phyloP scores from a whole-genome alignment of 2,888 invertebrate species.

The Nudaria mundana region DNA sequence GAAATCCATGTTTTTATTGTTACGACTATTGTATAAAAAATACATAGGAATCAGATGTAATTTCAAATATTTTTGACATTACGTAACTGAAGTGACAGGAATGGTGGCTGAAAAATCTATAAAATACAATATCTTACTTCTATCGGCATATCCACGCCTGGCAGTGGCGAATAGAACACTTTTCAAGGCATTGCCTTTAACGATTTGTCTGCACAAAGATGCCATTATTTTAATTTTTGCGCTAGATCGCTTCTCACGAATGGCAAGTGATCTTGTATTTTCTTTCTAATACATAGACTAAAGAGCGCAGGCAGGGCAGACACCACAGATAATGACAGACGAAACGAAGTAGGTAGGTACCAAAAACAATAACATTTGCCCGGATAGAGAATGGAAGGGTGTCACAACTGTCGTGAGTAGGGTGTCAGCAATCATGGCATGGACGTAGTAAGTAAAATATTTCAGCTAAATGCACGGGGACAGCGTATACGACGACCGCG shows the following conservation, averaged over 20 bases:
- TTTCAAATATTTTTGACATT: slow-evolving; percentile 62
- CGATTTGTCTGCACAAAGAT: slow-evolving; percentile 87
- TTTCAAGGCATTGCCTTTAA: slow-evolving; percentile 83
- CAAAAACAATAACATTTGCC: too few species aligned
- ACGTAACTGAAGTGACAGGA: slow-evolving; percentile 75
- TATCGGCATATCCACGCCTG: slow-evolving; percentile 82
- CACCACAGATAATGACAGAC: too few species aligned
- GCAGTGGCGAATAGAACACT: slow-evolving; percentile 83
- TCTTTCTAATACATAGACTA: slow-evolving; percentile 29
- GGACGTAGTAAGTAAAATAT: too few species aligned
- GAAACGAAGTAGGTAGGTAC: too few species aligned
- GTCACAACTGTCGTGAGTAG: too few species aligned
- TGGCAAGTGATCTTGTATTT: slow-evolving; percentile 59
- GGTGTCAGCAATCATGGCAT: too few species aligned
- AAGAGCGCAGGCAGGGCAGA: too few species aligned
- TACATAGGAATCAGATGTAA: slow-evolving; percentile 5
- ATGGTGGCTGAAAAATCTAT: slow-evolving; percentile 34
- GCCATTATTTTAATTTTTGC: slow-evolving; percentile 83
- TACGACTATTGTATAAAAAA: not conserved
- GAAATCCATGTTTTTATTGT: not conserved
- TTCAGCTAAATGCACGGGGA: too few species aligned
- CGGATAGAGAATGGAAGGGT: too few species aligned
- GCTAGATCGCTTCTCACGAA: slow-evolving; percentile 75
- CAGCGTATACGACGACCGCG: too few species aligned
- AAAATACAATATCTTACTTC: slow-evolving; percentile 79